phyloP scores from a whole-genome alignment of 2,113 vertebrate species.

The Monarcha castaneiventris region DNA sequence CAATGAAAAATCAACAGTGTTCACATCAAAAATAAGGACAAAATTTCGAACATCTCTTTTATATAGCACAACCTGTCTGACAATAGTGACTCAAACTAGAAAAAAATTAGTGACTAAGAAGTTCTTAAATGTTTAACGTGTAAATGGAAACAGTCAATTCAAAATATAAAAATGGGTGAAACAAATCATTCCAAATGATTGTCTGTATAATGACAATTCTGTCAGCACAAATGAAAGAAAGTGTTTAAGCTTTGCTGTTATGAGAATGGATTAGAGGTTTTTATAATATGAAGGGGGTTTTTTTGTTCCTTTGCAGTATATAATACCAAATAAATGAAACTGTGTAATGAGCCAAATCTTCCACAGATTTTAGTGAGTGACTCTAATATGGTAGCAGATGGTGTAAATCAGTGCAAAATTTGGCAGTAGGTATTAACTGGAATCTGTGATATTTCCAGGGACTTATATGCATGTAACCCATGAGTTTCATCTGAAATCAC shows the following conservation, averaged over 20 bases:
- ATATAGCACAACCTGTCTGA: not conserved
- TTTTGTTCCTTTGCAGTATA: not conserved
- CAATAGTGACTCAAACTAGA: not conserved
- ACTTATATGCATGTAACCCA: not conserved
- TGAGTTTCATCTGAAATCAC: not conserved
- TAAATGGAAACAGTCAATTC: not conserved
- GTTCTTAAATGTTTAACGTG: not conserved
- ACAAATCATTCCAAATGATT: not conserved
- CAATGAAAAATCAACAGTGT: not conserved
- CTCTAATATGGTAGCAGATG: conserved; percentile 16
- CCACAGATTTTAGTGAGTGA: conserved; percentile 21
- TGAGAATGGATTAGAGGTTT: not conserved
- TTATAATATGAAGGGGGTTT: not conserved
- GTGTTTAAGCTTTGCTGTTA: not conserved
- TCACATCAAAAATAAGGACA: not conserved
- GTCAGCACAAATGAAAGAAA: not conserved
- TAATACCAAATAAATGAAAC: not conserved
- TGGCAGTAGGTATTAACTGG: not conserved
- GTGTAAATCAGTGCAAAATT: conserved; percentile 51
- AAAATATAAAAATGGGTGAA: not conserved
- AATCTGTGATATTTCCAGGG: not conserved
- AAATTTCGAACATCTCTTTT: not conserved
- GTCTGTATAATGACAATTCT: not conserved
- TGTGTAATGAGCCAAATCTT: conserved; percentile 9
- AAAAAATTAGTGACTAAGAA: not conserved